Conservation (phyloP, 2,113 vertebrate species). For the Nettapus auritus region DNA sequence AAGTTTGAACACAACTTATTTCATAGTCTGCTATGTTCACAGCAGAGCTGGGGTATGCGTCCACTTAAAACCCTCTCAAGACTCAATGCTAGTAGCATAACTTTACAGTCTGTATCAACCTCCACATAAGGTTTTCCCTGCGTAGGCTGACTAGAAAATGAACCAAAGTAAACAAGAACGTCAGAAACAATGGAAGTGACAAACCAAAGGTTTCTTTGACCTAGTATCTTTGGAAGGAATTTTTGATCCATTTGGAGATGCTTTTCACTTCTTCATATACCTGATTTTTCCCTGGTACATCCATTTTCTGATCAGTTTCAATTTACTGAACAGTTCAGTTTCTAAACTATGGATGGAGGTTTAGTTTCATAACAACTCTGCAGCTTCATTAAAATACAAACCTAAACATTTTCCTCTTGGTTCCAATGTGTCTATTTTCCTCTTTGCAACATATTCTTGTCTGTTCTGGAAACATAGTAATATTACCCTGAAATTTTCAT, state of each 20-base stretch:
- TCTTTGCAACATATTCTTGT: not conserved
- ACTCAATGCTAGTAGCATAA: not conserved
- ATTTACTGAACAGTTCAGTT: not conserved
- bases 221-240: not conserved
- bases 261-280: not conserved
- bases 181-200: not conserved
- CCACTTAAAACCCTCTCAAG: not conserved
- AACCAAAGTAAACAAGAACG: constrained; percentile 23
- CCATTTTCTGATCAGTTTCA: not conserved
- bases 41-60: not conserved
- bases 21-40: not conserved
- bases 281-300: not conserved
- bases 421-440: not conserved
- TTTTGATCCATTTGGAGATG: not conserved
- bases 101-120: not conserved
- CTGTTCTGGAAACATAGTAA: not conserved
- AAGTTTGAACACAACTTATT: not conserved
- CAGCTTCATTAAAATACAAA: not conserved
- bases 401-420: not conserved
- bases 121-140: constrained; percentile 20
- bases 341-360: not conserved
- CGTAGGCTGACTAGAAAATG: constrained; percentile 25
- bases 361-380: not conserved
- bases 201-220: not conserved
- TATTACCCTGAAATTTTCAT: not conserved